A percentile compares a stretch with the other conserved stretches of the same genome.
Evolutionary conservation across 2,113 vertebrate species (phyloP).

Genomic region (Paraplagusia blochii): DNA sequence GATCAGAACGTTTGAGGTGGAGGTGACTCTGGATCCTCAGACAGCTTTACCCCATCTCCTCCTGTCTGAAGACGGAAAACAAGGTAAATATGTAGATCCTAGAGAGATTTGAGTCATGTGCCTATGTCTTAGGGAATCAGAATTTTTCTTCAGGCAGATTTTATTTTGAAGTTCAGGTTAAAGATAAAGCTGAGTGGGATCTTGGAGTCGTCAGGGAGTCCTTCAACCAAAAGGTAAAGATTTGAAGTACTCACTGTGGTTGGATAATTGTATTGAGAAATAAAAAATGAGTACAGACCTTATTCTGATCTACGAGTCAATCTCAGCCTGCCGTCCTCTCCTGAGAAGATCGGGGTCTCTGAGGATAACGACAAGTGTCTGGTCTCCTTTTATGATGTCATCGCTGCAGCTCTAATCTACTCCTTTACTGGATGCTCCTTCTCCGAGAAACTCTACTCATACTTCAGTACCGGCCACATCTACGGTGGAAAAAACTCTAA

Average conservation of each 20-base stretch:
- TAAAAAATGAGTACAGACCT: conserved; percentile 6
- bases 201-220: neutral
- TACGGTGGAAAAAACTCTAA: conserved; percentile 7
- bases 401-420: conserved; percentile 8
- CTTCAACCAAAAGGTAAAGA: conserved; percentile 1
- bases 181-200: conserved; percentile 9
- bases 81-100: neutral
- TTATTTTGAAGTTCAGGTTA: conserved; percentile 8
- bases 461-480: neutral
- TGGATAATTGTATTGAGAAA: conserved; percentile 18
- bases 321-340: neutral
- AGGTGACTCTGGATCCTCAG: conserved; percentile 7
- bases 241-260: neutral
- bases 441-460: neutral
- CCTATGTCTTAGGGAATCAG: neutral
- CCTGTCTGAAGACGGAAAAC: conserved; percentile 5
- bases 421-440: conserved; percentile 15
- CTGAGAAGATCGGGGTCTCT: conserved; percentile 14
- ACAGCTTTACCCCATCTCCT: neutral
- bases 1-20: neutral
- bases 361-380: conserved; percentile 7
- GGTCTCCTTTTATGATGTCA: conserved; percentile 13
- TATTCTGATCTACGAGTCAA: neutral
- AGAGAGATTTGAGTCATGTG: conserved; percentile 5
- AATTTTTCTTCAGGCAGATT: conserved; percentile 7